These are phyloP conservation scores for Sander vitreus DNA, from an alignment of 2,113 vertebrate genomes.

Conservation along the genomic window DNA sequence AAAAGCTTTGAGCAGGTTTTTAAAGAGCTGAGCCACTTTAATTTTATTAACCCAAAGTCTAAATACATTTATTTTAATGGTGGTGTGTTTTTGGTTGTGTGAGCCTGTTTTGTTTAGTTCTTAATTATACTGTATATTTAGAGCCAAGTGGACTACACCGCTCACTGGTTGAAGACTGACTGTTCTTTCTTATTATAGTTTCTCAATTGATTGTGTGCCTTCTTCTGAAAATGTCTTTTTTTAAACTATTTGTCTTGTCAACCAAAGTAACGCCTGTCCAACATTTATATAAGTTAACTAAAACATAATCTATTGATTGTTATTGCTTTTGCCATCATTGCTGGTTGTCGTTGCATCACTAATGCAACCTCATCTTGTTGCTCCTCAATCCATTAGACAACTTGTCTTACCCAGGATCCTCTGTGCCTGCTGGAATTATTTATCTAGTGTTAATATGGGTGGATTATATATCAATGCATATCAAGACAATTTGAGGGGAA, in stretches of 20 bases:
- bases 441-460: background rate
- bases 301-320: background rate
- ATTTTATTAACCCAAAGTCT: conserved; percentile 23
- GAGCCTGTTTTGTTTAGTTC: conserved; percentile 7
- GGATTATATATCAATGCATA: background rate
- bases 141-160: background rate
- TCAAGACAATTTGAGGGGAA: background rate
- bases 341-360: background rate
- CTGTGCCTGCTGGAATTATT: background rate
- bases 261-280: conserved; percentile 14
- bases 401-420: background rate
- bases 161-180: conserved; percentile 5
- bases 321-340: background rate
- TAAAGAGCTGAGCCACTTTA: conserved; percentile 44
- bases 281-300: background rate
- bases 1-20: conserved; percentile 29
- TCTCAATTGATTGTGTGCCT: conserved; percentile 58
- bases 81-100: background rate
- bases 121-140: conserved; percentile 12
- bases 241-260: background rate
- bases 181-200: conserved; percentile 33
- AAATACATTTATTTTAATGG: background rate
- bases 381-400: background rate
- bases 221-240: conserved; percentile 33
- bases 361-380: background rate